phyloP scores from a whole-genome alignment of 2,888 invertebrate genomes.

The Luperina nickerlii region DNA sequence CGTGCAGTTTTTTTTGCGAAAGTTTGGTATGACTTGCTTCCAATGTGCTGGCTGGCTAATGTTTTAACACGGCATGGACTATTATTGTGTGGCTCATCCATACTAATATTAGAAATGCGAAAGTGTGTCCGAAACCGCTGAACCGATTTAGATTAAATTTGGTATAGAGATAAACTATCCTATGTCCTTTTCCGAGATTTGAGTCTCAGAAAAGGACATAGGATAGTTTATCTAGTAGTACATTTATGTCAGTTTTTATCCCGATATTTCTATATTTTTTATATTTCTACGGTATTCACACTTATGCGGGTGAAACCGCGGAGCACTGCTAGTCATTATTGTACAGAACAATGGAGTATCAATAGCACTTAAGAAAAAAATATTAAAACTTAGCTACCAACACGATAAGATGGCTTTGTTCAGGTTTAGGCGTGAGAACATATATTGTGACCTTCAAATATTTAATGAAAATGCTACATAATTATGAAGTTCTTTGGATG shows the following conservation, averaged over 20 bases:
- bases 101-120: too few species aligned
- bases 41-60: not conserved
- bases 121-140: too few species aligned
- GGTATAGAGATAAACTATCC: too few species aligned
- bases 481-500: not conserved
- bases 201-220: too few species aligned
- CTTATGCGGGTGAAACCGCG: too few species aligned
- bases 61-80: not conserved
- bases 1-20: not conserved
- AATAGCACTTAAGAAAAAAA: slow-evolving; percentile 23
- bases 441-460: not conserved
- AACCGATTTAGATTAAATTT: too few species aligned
- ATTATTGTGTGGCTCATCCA: too few species aligned
- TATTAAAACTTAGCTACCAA: slow-evolving; percentile 7
- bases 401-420: slow-evolving; percentile 18
- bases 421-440: not conserved
- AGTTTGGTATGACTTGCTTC: not conserved
- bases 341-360: slow-evolving; percentile 33
- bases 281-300: too few species aligned
- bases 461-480: not conserved
- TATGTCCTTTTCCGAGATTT: too few species aligned
- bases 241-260: too few species aligned
- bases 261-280: too few species aligned
- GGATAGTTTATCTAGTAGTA: too few species aligned
- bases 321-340: not conserved